Conservation (phyloP, 2,113 vertebrate species). For the Nematolebias whitei region DNA sequence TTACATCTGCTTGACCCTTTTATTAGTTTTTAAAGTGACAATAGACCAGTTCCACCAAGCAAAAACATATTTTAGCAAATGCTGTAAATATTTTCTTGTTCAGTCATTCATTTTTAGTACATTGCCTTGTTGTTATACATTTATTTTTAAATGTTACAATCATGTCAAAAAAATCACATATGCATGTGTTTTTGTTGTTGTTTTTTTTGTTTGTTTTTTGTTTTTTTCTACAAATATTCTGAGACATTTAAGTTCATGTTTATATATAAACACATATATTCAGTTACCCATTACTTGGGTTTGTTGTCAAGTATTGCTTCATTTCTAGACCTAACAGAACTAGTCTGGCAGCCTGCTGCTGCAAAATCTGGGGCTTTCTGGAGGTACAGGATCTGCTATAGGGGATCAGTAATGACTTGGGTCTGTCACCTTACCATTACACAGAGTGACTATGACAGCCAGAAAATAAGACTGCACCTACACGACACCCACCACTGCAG, state of each 20-base stretch:
- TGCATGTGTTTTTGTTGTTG: background rate
- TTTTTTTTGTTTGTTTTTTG: background rate
- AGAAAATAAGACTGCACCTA: constrained; percentile 74
- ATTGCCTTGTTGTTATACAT: background rate
- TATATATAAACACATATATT: constrained; percentile 1
- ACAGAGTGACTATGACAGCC: constrained; percentile 72
- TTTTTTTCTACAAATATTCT: background rate
- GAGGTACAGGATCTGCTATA: constrained; percentile 54
- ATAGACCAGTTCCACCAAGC: background rate
- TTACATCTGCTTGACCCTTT: constrained; percentile 27
- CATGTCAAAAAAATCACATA: background rate
- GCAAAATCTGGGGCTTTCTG: constrained; percentile 31
- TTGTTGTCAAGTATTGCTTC: background rate
- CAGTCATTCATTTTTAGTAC: background rate
- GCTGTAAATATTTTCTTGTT: background rate
- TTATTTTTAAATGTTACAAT: background rate
- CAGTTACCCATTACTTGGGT: constrained; percentile 4
- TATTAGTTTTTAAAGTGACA: background rate
- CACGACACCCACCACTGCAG: constrained; percentile 63
- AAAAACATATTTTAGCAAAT: background rate
- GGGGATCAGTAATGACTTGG: constrained; percentile 71
- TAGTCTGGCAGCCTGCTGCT: constrained; percentile 41
- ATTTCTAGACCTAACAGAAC: constrained; percentile 13
- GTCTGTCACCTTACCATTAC: constrained; percentile 67
- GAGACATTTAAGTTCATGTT: background rate